Base-by-base conservation (phyloP, 2,888 invertebrate genomes). In the Calameuta idolon region DNA sequence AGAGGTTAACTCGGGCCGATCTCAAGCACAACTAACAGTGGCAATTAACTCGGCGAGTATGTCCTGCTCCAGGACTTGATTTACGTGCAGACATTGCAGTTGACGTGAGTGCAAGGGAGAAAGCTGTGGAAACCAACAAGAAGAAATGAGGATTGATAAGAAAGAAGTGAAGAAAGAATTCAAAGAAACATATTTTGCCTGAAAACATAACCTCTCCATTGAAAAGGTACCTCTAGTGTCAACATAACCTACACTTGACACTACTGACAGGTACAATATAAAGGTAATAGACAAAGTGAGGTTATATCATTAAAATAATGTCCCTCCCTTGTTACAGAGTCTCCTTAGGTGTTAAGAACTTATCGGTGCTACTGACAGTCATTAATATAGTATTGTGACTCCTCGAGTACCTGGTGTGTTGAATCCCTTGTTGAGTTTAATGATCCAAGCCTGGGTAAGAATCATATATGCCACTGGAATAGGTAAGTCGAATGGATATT, bases 341-440 rank as follows among this genome's bases (percentile, higher is more conserved):
- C 55, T 23, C 23, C 23, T 23, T 9, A 55, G 82, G 80, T 82
- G 82, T 78, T 76, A 69, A 79, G 81, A 87, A 87, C 85, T 86
- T 87, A 86, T 86, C 86, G 85, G 84, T 86, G 86, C 86, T 87
- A 88, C 88, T 87, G 88, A 87, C 88, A 86, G 88, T 87, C 88
- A 88, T 88, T 88, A 88, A 88, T 88, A 87, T 23, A 9, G 23
- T 9, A 23, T 55, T 55, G 55, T 55, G 23, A 55, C 23, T 23
- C 55, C 2, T 55, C 55, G 23, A 9, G 23, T 55, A 55, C 55
- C 55, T 55, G 55, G 23, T 55, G 23, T 15, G 55, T 55, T 55
- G 9, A 55, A 55, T 23, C 55, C 9, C 55, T 55, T 55, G 23
- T 23, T 55, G 23, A 55, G 55, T 23, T 23, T 55, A 55, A 55